Percentiles rank a stretch among this genome's conserved stretches.
Conservation (phyloP, 2,797 vertebrate species). For the Pogoniulus pusillus region DNA sequence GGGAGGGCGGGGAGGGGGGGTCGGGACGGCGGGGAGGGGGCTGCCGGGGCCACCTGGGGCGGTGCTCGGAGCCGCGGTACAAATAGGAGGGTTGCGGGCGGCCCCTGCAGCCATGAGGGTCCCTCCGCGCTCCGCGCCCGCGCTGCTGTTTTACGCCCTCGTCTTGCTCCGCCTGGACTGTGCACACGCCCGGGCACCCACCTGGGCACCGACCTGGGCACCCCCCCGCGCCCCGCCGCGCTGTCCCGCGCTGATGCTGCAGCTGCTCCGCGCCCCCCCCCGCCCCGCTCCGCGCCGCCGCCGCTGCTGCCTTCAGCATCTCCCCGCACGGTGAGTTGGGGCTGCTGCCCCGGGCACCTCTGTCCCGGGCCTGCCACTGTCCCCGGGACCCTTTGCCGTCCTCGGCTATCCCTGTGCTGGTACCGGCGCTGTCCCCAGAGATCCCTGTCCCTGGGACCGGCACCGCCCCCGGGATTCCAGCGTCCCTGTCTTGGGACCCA, state of each 20-base stretch:
- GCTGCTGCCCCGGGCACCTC: not conserved
- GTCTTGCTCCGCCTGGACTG: not conserved
- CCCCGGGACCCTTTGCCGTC: fast-evolving
- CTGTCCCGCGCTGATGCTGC: conserved; percentile 82
- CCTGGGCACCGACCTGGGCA: not conserved
- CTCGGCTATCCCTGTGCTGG: not conserved
- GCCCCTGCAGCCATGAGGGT: conserved; percentile 11
- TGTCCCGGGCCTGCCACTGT: not conserved
- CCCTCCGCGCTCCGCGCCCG: not conserved
- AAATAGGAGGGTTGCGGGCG: conserved; percentile 22
- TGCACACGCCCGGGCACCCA: not conserved
- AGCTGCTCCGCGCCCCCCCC: conserved; percentile 78
- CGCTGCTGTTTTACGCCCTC: not conserved
- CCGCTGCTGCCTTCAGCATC: conserved; percentile 79
- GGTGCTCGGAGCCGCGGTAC: conserved; percentile 30
- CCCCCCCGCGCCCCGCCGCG: not conserved
- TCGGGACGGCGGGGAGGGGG: not conserved
- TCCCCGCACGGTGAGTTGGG: conserved; percentile 79
- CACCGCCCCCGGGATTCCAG: not conserved
- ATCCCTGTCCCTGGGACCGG: not conserved
- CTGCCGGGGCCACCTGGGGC: not conserved
- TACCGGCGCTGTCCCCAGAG: fast-evolving
- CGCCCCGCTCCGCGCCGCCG: conserved; percentile 26
- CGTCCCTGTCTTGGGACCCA: not conserved
- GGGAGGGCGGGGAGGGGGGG: not conserved